Percentiles rank a stretch among this genome's conserved stretches.
Evolutionary conservation across 2,113 vertebrate species (phyloP).

Genomic region (Antigone vipio): DNA sequence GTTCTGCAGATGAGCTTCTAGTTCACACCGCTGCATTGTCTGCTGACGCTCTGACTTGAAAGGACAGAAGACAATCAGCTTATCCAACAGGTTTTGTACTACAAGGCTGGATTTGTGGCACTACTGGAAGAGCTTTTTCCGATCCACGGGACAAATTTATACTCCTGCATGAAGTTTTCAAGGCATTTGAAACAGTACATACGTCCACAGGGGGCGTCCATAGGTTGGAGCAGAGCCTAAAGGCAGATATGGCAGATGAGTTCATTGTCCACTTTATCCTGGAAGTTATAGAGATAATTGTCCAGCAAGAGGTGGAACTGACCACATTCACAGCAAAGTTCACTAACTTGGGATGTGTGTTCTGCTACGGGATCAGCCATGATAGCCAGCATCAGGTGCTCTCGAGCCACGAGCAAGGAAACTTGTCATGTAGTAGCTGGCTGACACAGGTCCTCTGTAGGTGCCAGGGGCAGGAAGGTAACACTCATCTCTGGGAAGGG

Average conservation of each 20-base stretch:
- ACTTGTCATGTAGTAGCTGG: background rate
- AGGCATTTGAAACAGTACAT: constrained; percentile 80
- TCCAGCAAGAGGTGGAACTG: constrained; percentile 77
- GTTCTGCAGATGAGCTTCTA: constrained; percentile 83
- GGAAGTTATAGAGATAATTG: constrained; percentile 83
- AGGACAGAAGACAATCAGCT: constrained; percentile 78
- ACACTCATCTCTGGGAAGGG: background rate
- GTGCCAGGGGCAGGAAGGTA: rapidly evolving
- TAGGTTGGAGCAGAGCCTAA: constrained; percentile 78
- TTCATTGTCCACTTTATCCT: constrained; percentile 81
- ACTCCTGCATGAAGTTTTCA: constrained; percentile 81
- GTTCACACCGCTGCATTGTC: constrained; percentile 79
- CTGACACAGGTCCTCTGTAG: background rate
- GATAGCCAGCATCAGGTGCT: background rate
- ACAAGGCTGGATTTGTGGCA: constrained; percentile 81
- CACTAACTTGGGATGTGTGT: background rate
- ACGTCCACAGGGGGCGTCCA: constrained; percentile 83
- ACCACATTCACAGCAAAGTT: constrained; percentile 78
- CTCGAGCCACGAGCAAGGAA: background rate
- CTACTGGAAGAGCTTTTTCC: constrained; percentile 77
- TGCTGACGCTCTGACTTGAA: constrained; percentile 74
- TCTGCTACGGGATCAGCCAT: constrained; percentile 62
- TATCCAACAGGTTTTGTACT: constrained; percentile 82
- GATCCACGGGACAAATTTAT: constrained; percentile 81
- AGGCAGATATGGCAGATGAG: constrained; percentile 83